Conservation (phyloP, 2,888 invertebrate species). For the Polymixis flavicincta region DNA sequence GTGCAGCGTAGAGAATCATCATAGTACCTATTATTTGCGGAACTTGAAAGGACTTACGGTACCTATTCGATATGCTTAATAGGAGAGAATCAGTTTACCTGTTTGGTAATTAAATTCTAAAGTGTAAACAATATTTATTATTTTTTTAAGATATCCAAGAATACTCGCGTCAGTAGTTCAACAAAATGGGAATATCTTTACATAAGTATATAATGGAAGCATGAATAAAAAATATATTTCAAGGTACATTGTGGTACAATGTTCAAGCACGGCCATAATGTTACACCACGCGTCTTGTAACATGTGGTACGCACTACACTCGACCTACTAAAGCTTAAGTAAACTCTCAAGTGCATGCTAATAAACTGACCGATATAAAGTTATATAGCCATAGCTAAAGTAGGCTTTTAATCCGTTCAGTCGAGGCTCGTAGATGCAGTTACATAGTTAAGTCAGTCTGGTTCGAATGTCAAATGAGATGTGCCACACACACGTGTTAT, state of each 20-base stretch:
- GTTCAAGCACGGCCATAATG: constrained; percentile 5
- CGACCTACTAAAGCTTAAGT: constrained; percentile 49
- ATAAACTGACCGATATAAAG: constrained; percentile 45
- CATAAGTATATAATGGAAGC: neutral
- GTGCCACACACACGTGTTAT: constrained; percentile 65
- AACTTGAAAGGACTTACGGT: constrained; percentile 72
- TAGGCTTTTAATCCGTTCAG: constrained; percentile 43
- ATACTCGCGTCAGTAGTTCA: neutral
- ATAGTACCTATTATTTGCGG: constrained; percentile 78
- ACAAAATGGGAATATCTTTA: neutral
- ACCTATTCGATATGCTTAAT: constrained; percentile 56
- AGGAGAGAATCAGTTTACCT: constrained; percentile 50
- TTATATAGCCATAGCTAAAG: constrained; percentile 35
- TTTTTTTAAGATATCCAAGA: too few species aligned
- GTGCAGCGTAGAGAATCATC: constrained; percentile 65
- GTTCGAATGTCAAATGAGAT: constrained; percentile 64
- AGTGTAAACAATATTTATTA: neutral
- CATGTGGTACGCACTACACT: constrained; percentile 29
- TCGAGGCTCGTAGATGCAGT: constrained; percentile 47
- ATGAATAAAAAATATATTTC: neutral
- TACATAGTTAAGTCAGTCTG: constrained; percentile 49
- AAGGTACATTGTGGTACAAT: constrained; percentile 5
- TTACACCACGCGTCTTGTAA: constrained; percentile 18
- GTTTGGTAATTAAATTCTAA: constrained; percentile 24
- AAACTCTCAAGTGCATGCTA: constrained; percentile 50